Base-by-base conservation (phyloP, 2,113 vertebrate species). In the Macroglossus sobrinus region DNA sequence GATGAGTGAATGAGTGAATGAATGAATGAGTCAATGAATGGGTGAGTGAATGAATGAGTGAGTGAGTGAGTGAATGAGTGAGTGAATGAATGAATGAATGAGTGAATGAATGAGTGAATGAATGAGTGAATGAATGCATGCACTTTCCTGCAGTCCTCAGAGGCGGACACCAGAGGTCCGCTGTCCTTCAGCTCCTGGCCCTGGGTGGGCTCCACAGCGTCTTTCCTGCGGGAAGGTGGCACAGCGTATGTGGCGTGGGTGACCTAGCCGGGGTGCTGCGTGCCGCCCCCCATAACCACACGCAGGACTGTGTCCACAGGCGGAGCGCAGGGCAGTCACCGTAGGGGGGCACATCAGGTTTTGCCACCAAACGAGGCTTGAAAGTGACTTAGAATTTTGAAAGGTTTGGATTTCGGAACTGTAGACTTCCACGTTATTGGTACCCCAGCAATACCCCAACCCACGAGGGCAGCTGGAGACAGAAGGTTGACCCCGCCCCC, bases 291-390 rank as follows among this genome's bases (percentile, higher is more conserved):
- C 13, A 0, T 47, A 15, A 47, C 47, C 19, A 1, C 4, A 50
- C 30, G 8, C 11, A 9, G 3, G 3, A 3, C 4, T 10, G 1
- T 24, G 35, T 47, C 38, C 2, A 0, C 2, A 0, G 45, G 0
- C 1, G 35, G 14, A 28, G 35, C 2, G 0, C 43, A 15, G 16
- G 35, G 8, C 14, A 5, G 28, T 30, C 15, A 2, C 0, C 0
- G 13, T 5, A 0, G 0, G 14, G 38, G 35, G 24, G 80, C 35
- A 5, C 16, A 21, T 4, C 4, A 5, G 1, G 18, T 55, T 57
- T 75, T 19, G 38, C 78, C 45, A 22, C 6, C 22, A 35, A 30
- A 33, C 5, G 68, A 59, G 47, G 0, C 8, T 30, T 18, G 4
- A 7, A 38, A 30, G 45, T 2, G 26, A 13, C 33, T 64, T 18